Evolutionary conservation across 2,888 invertebrate species (phyloP).

Genomic region (Metellina segmentata): DNA sequence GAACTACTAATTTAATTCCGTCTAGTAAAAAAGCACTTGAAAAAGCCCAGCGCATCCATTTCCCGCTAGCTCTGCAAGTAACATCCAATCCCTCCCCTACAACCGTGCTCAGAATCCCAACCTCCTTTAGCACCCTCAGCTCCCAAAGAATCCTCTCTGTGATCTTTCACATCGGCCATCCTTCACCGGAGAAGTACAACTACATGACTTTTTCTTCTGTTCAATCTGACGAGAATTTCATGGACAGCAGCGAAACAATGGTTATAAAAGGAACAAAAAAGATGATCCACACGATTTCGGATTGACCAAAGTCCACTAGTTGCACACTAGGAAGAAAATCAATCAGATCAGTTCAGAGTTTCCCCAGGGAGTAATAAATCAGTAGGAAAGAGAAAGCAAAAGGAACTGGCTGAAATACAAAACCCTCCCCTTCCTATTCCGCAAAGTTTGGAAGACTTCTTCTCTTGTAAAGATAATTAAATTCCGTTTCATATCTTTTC

Average conservation of each 20-base stretch:
- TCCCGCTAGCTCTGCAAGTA: not conserved
- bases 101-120: too few relatives aligned
- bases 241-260: conserved; percentile 61
- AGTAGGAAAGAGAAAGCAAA: conserved; percentile 48
- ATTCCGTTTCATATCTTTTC: not conserved
- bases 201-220: conserved; percentile 24
- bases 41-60: too few relatives aligned
- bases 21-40: too few relatives aligned
- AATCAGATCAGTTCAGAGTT: conserved; percentile 50
- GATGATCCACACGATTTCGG: conserved; percentile 57
- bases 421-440: conserved; percentile 10
- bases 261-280: conserved; percentile 60
- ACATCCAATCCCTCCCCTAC: not conserved
- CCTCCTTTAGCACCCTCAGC: not conserved
- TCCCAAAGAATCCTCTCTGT: not conserved
- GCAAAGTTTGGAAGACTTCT: not conserved
- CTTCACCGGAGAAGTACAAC: not conserved
- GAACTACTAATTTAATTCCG: too few relatives aligned
- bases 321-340: conserved; percentile 64
- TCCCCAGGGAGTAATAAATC: conserved; percentile 65
- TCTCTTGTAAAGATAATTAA: not conserved
- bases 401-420: conserved; percentile 66
- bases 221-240: conserved; percentile 59
- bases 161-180: not conserved
- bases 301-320: conserved; percentile 68